Evolutionary conservation across 2,797 vertebrate species (phyloP).

Genomic region (Orientallactaga sibirica): DNA sequence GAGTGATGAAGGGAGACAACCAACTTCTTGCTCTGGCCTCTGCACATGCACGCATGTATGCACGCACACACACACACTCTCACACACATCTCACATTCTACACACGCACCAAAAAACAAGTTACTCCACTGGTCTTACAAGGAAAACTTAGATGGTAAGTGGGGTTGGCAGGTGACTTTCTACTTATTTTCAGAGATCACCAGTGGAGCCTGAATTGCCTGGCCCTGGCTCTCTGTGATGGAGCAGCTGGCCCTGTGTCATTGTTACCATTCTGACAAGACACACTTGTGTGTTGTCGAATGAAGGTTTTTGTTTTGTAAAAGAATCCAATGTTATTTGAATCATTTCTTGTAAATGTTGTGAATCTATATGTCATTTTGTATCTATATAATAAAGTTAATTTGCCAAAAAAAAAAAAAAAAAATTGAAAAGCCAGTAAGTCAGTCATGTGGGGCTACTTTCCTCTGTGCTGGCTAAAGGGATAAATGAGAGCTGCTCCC

Average conservation of each 20-base stretch:
- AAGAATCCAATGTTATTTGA: constrained; percentile 80
- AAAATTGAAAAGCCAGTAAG: constrained; percentile 44
- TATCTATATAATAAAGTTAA: constrained; percentile 86
- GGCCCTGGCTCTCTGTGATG: background rate
- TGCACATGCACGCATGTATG: no score
- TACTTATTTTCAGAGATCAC: background rate
- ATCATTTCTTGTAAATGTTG: constrained; percentile 86
- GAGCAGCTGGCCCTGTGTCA: background rate
- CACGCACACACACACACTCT: no score
- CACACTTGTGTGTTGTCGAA: constrained; percentile 54
- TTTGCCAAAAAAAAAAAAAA: constrained; percentile 76
- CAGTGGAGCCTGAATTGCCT: no score
- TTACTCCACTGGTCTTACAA: background rate
- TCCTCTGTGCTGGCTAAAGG: constrained; percentile 31
- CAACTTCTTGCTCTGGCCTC: no score
- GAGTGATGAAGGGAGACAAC: no score
- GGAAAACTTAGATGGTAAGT: background rate
- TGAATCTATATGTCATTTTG: constrained; percentile 83
- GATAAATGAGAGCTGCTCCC: background rate
- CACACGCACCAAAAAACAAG: no score
- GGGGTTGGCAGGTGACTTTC: background rate
- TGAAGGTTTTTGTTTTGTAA: constrained; percentile 82
- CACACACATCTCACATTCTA: no score
- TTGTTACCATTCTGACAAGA: constrained; percentile 32
- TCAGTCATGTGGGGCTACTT: background rate